Conservation (phyloP, 2,797 vertebrate species). For the Eupleurogrammus muticus region DNA sequence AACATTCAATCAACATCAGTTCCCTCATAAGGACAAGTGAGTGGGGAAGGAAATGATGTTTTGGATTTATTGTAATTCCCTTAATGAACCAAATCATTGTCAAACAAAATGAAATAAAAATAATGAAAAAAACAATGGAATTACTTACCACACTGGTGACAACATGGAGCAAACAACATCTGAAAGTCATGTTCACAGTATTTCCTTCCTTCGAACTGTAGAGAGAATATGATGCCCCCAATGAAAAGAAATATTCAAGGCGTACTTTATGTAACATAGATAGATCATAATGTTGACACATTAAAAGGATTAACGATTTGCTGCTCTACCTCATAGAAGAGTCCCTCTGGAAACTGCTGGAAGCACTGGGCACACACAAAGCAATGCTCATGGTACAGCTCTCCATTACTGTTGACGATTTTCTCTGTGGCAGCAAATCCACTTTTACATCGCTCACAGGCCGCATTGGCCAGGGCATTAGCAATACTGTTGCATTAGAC, state of each 20-base stretch:
- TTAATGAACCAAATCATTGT: no score
- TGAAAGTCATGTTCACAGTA: conserved; percentile 99
- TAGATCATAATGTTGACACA: not conserved
- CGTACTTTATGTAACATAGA: not conserved
- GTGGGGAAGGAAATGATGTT: no score
- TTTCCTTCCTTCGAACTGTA: conserved; percentile 96
- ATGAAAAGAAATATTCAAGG: conserved; percentile 16
- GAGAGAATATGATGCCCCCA: not conserved
- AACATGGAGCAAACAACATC: conserved; percentile 99
- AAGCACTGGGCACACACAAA: conserved; percentile 99
- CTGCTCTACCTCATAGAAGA: conserved; percentile 94
- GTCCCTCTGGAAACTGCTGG: conserved; percentile 96
- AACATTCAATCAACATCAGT: not conserved
- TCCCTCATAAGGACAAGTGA: no score
- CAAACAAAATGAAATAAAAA: no score
- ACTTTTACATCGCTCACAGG: conserved; percentile 92
- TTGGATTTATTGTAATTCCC: no score
- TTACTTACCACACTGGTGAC: conserved; percentile 96
- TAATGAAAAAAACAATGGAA: no score
- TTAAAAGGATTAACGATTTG: not conserved
- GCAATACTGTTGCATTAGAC: conserved; percentile 90
- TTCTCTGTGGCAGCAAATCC: conserved; percentile 94
- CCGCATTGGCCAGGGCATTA: conserved; percentile 93
- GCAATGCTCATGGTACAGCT: conserved; percentile 97
- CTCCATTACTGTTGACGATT: conserved; percentile 96